phyloP scores from a whole-genome alignment of 2,797 vertebrate species.

The Esox lucius region DNA sequence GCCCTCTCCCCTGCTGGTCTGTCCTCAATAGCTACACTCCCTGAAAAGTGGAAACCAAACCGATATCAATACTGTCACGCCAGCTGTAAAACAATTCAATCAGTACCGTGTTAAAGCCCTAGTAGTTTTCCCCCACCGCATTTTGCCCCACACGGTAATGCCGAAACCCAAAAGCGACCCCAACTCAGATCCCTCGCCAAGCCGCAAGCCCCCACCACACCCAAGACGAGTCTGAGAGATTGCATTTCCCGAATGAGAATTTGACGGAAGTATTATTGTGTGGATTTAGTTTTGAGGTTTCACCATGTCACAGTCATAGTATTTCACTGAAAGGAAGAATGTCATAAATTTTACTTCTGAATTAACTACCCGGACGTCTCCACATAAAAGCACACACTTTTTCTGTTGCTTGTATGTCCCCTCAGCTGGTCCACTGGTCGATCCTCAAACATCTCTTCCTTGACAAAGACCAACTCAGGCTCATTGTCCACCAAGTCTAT shows the following conservation, averaged over 20 bases:
- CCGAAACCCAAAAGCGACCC: too few relatives aligned
- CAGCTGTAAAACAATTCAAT: background rate
- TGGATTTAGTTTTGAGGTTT: too few relatives aligned
- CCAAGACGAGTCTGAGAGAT: too few relatives aligned
- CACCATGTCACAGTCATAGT: too few relatives aligned
- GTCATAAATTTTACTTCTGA: background rate
- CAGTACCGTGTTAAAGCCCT: background rate
- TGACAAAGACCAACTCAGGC: conserved; percentile 73
- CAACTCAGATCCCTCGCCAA: too few relatives aligned
- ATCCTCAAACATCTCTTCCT: conserved; percentile 75
- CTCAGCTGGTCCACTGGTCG: conserved; percentile 66
- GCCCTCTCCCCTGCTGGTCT: conserved; percentile 51
- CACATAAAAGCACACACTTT: conserved; percentile 26
- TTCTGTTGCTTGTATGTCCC: conserved; percentile 53
- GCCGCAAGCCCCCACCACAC: too few relatives aligned
- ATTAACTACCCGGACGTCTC: background rate
- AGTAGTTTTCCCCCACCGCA: too few relatives aligned
- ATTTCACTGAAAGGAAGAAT: background rate
- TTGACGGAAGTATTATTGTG: too few relatives aligned
- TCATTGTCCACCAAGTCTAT: conserved; percentile 68
- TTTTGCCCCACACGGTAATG: too few relatives aligned
- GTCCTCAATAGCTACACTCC: conserved; percentile 58
- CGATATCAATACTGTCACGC: conserved; percentile 6
- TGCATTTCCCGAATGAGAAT: too few relatives aligned
- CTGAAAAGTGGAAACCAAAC: conserved; percentile 46